Evolutionary conservation across 2,113 vertebrate species (phyloP).

Genomic region (Oreotrochilus melanogaster): DNA sequence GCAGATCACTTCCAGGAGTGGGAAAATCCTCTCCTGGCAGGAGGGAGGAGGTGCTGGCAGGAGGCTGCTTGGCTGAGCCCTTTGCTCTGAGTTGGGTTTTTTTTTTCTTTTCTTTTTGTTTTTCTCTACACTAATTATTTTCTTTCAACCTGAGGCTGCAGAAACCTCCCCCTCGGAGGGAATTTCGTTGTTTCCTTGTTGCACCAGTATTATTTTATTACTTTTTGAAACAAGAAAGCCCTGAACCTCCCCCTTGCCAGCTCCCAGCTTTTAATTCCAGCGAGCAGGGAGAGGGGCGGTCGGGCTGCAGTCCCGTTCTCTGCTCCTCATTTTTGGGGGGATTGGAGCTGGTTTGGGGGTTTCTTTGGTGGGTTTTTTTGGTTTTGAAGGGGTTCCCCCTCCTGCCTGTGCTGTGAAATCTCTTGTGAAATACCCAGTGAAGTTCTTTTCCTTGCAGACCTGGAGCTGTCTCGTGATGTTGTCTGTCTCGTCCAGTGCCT

Average conservation of each 20-base stretch:
- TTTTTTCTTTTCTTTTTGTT: background rate
- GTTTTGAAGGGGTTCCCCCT: conserved; percentile 18
- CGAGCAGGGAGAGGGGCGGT: fast-evolving
- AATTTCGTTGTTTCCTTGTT: background rate
- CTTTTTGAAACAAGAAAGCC: background rate
- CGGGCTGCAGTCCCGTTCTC: too few species aligned
- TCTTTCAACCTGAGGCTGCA: background rate
- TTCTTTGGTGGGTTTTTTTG: too few species aligned
- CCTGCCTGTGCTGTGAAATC: background rate
- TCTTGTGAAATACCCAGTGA: conserved; percentile 26
- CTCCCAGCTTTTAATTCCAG: background rate
- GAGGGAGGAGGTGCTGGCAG: background rate
- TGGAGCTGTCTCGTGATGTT: conserved; percentile 86
- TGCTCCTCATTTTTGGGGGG: too few species aligned
- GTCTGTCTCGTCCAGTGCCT: conserved; percentile 92
- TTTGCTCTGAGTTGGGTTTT: background rate
- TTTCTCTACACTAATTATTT: background rate
- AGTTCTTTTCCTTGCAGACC: conserved; percentile 80
- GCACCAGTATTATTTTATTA: background rate
- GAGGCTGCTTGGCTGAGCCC: background rate
- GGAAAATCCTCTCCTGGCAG: background rate
- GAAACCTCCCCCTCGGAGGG: background rate
- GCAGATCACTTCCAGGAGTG: background rate
- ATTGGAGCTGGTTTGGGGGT: background rate
- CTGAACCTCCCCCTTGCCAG: background rate